Percentiles rank a stretch among this genome's conserved stretches.
phyloP scores from a whole-genome alignment of 2,888 invertebrate genomes.

The Tortricodes alternella region DNA sequence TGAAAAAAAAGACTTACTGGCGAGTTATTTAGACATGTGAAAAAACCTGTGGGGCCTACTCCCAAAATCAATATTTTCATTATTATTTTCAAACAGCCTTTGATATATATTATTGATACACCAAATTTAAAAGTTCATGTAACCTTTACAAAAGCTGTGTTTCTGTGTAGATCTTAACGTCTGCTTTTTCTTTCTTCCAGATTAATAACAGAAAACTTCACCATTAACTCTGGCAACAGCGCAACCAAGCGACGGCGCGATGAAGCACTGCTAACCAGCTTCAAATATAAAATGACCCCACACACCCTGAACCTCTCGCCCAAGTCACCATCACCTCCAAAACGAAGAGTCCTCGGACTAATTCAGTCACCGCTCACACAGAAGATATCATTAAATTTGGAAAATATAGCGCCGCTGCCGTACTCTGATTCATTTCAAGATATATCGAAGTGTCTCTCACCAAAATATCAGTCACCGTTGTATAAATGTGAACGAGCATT shows the following conservation, averaged over 20 bases:
- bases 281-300: conserved; percentile 70
- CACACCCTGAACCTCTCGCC: conserved; percentile 59
- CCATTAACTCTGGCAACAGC: conserved; percentile 76
- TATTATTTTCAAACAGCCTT: too few species aligned
- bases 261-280: conserved; percentile 60
- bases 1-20: too few species aligned
- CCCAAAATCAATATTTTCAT: too few species aligned
- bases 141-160: too few species aligned
- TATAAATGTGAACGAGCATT: conserved; percentile 1
- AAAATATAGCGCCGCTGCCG: not conserved
- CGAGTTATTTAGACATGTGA: too few species aligned
- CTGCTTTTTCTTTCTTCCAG: conserved; percentile 56
- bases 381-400: not conserved
- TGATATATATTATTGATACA: too few species aligned
- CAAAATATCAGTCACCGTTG: not conserved
- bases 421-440: too few species aligned
- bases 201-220: conserved; percentile 79
- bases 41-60: too few species aligned
- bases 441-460: not conserved
- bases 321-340: conserved; percentile 54
- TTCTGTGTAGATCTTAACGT: not conserved
- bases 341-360: conserved; percentile 53
- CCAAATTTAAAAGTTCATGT: too few species aligned
- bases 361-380: not conserved
- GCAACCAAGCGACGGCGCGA: conserved; percentile 70